These are phyloP conservation scores for Corapipo altera DNA, from an alignment of 2,113 vertebrate species.

Conservation along the genomic window DNA sequence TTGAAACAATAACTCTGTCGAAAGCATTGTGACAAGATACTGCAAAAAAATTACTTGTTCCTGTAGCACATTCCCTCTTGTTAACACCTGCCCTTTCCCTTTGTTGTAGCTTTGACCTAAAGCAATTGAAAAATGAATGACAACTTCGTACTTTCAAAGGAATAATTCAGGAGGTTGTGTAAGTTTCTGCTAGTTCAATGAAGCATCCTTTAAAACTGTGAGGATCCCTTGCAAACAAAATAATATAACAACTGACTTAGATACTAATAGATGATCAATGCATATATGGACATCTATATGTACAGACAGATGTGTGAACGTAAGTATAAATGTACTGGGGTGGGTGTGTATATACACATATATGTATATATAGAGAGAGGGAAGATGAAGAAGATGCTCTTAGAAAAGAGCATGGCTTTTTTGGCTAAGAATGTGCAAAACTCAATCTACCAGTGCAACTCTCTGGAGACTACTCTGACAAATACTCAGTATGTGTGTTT, in stretches of 20 bases:
- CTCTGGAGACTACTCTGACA: neutral
- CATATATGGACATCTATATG: too few relatives aligned
- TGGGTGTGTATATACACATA: neutral
- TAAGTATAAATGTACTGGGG: too few relatives aligned
- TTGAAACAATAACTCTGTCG: conserved; percentile 17
- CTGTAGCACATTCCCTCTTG: neutral
- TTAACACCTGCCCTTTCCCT: conserved; percentile 19
- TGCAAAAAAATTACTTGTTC: neutral
- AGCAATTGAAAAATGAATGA: conserved; percentile 1
- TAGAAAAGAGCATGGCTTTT: neutral
- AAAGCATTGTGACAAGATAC: conserved; percentile 6
- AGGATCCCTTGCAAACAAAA: neutral
- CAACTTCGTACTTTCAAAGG: neutral
- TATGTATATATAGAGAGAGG: neutral
- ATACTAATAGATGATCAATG: neutral
- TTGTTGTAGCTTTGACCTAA: neutral
- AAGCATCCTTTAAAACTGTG: neutral
- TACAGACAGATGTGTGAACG: fast-evolving
- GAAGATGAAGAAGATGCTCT: neutral
- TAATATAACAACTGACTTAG: neutral
- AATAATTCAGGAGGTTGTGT: neutral
- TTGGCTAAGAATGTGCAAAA: neutral
- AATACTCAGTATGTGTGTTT: fast-evolving
- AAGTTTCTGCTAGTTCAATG: neutral
- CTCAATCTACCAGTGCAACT: neutral